A percentile compares a stretch with the other conserved stretches of the same genome.
These are phyloP conservation scores for Ctenicera cuprea DNA, from an alignment of 2,888 invertebrate genomes.

Conservation along the genomic window DNA sequence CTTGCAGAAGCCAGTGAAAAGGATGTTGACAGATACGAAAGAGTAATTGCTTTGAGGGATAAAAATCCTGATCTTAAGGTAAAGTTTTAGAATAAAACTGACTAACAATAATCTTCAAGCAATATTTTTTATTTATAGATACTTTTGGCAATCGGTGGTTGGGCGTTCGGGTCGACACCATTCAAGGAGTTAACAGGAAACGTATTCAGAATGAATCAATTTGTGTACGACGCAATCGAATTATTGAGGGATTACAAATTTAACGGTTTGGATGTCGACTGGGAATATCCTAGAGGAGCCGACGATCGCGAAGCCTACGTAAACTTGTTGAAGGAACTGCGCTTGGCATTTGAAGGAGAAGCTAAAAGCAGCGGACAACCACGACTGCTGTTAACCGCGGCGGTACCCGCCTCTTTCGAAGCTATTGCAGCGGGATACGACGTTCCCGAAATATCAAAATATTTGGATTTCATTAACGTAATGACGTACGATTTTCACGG, in stretches of 20 bases:
- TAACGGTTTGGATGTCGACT: constrained; percentile 94
- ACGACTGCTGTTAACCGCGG: constrained; percentile 81
- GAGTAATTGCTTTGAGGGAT: constrained; percentile 89
- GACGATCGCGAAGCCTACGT: constrained; percentile 92
- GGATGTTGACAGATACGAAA: constrained; percentile 90
- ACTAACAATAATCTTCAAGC: not conserved
- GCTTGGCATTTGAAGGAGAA: constrained; percentile 94
- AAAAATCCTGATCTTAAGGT: constrained; percentile 93
- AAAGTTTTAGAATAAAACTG: constrained; percentile 48
- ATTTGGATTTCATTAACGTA: constrained; percentile 94
- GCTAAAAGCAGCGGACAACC: constrained; percentile 91
- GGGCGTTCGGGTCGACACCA: constrained; percentile 97
- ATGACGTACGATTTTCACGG: constrained; percentile 98
- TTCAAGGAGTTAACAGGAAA: constrained; percentile 95
- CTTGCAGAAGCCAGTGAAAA: constrained; percentile 87
- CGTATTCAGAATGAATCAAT: constrained; percentile 95
- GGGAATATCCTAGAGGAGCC: constrained; percentile 95
- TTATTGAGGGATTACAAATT: constrained; percentile 93
- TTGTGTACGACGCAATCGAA: constrained; percentile 95
- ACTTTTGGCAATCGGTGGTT: constrained; percentile 92
- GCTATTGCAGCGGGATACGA: constrained; percentile 96
- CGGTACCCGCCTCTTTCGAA: constrained; percentile 95
- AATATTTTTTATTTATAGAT: constrained; percentile 74
- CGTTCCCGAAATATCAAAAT: constrained; percentile 94
- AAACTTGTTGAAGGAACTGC: constrained; percentile 88